Percentiles rank a stretch among this genome's conserved stretches.
Conservation (phyloP, 2,113 vertebrate species). For the Myodes glareolus region DNA sequence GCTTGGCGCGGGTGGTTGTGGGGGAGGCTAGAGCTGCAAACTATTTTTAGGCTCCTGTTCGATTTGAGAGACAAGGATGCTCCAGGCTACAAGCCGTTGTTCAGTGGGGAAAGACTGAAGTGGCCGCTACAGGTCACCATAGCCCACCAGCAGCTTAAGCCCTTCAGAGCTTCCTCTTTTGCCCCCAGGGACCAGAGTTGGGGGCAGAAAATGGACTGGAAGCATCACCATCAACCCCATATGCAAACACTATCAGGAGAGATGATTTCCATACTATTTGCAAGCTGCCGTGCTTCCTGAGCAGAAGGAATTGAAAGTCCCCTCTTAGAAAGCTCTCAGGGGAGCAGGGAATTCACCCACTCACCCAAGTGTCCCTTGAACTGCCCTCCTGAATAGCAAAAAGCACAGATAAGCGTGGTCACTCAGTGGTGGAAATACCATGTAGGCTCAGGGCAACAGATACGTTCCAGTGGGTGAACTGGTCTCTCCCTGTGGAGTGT, state of each 20-base stretch:
- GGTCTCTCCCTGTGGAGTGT: not conserved
- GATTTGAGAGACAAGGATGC: conserved; percentile 64
- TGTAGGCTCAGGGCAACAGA: not conserved
- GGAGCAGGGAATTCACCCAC: not conserved
- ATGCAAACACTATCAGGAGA: conserved; percentile 36
- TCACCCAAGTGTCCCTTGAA: not conserved
- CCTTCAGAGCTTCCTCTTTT: conserved; percentile 7
- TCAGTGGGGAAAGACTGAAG: not conserved
- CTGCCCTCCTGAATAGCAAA: not conserved
- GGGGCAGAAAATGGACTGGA: not conserved
- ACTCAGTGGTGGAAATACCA: fast-evolving
- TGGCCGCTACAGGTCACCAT: not conserved
- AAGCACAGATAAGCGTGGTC: not conserved
- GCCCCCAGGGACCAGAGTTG: not conserved
- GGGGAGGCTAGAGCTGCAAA: conserved; percentile 62
- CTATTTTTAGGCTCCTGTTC: conserved; percentile 76
- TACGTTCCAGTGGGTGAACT: fast-evolving
- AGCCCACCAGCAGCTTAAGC: not conserved
- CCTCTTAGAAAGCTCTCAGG: not conserved
- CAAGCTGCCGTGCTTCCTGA: not conserved
- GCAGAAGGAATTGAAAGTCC: not conserved
- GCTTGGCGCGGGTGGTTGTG: conserved; percentile 17
- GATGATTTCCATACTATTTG: conserved; percentile 53
- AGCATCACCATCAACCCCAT: not conserved
- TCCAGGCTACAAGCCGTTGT: conserved; percentile 55